Evolutionary conservation across 2,113 vertebrate genomes (phyloP).

Genomic region (Nothoprocta perdicaria): DNA sequence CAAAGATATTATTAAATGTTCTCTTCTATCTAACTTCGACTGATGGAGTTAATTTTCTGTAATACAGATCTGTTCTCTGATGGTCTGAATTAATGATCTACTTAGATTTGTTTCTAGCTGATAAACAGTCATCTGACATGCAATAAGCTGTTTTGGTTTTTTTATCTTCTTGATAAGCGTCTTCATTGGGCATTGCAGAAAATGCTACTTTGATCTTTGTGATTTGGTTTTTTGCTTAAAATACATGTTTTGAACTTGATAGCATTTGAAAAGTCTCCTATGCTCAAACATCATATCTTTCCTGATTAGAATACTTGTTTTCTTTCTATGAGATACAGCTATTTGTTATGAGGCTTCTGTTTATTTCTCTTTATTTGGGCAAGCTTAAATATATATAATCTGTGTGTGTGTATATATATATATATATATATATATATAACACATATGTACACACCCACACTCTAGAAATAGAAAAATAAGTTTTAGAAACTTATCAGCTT

Average conservation of each 20-base stretch:
- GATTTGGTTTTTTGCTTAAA: constrained; percentile 35
- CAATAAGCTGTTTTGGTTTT: not conserved
- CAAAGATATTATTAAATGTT: not conserved
- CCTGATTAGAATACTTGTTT: not conserved
- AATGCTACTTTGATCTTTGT: not conserved
- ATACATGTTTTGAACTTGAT: not conserved
- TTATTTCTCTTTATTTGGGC: not conserved
- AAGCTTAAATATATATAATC: not conserved
- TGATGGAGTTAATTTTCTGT: constrained; percentile 54
- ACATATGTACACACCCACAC: not conserved
- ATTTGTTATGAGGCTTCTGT: not conserved
- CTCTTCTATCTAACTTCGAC: constrained; percentile 41
- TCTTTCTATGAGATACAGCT: not conserved
- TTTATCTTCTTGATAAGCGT: constrained; percentile 45
- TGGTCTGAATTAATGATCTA: constrained; percentile 5
- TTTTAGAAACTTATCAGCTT: not conserved
- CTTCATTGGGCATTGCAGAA: not conserved
- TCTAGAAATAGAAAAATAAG: not conserved
- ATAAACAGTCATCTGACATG: constrained; percentile 24
- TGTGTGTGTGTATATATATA: not conserved
- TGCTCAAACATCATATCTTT: not conserved
- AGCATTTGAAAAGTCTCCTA: not conserved
- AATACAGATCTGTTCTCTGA: constrained; percentile 34
- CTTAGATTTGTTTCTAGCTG: constrained; percentile 45
- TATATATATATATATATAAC: not conserved